Conservation (phyloP, 2,888 invertebrate species). For the Capitulum mitella region DNA sequence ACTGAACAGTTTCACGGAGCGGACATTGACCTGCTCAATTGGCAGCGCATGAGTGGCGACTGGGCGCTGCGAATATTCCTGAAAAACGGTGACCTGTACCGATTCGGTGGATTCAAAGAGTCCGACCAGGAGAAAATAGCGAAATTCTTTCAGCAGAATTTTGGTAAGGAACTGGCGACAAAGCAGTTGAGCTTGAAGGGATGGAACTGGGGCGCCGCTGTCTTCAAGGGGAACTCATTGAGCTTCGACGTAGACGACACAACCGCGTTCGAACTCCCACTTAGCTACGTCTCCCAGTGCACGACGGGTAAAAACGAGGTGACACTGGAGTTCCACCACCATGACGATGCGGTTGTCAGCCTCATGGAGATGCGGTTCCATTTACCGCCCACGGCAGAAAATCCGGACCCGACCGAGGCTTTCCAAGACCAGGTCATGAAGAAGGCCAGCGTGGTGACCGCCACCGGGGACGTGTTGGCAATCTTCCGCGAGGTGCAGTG, state of each 20-base stretch:
- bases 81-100: constrained; percentile 79
- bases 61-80: constrained; percentile 84
- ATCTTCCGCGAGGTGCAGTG: constrained; percentile 95
- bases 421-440: constrained; percentile 82
- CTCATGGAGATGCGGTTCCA: constrained; percentile 97
- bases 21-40: constrained; percentile 85
- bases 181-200: constrained; percentile 91
- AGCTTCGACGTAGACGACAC: constrained; percentile 68
- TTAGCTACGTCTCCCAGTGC: constrained; percentile 92
- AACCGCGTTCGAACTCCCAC: constrained; percentile 90
- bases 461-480: constrained; percentile 95
- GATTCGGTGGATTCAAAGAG: constrained; percentile 92
- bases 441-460: constrained; percentile 95
- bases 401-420: constrained; percentile 85
- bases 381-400: constrained; percentile 75
- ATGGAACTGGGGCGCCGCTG: constrained; percentile 98
- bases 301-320: constrained; percentile 96
- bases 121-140: constrained; percentile 86
- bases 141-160: constrained; percentile 75
- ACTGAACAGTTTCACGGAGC: constrained; percentile 76
- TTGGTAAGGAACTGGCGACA: constrained; percentile 76
- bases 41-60: constrained; percentile 82
- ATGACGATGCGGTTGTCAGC: constrained; percentile 95
- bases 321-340: constrained; percentile 93
- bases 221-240: constrained; percentile 78